A percentile compares a stretch with the other conserved stretches of the same genome.
Conservation (phyloP, 2,113 vertebrate species). For the Poeciliopsis retropinna region DNA sequence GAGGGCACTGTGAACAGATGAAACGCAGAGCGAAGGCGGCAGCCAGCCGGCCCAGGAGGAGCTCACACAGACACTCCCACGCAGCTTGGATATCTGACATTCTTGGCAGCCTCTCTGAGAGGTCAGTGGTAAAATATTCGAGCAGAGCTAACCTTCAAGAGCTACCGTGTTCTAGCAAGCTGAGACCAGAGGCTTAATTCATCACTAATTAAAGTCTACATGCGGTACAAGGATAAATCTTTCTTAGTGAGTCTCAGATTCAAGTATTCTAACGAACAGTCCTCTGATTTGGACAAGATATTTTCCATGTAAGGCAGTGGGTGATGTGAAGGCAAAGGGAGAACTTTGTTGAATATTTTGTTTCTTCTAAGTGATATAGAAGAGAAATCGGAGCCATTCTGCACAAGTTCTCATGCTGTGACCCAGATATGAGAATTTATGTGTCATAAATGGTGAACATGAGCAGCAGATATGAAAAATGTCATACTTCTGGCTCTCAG, state of each 20-base stretch:
- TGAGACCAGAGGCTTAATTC: slow-evolving; percentile 72
- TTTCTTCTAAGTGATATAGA: slow-evolving; percentile 29
- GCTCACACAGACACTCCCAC: slow-evolving; percentile 69
- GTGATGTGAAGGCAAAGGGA: slow-evolving; percentile 49
- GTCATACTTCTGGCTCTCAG: slow-evolving; percentile 3
- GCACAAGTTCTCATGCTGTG: slow-evolving; percentile 32
- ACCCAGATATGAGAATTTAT: slow-evolving; percentile 54
- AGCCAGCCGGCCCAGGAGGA: slow-evolving; percentile 53
- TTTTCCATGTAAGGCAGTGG: slow-evolving; percentile 36
- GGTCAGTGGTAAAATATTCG: slow-evolving; percentile 79
- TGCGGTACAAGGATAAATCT: slow-evolving; percentile 64
- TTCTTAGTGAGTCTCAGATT: slow-evolving; percentile 57
- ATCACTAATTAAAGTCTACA: slow-evolving; percentile 75
- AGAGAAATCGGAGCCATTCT: slow-evolving; percentile 10
- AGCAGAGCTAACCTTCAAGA: slow-evolving; percentile 69
- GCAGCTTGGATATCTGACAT: slow-evolving; percentile 80
- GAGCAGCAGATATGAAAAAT: slow-evolving; percentile 16
- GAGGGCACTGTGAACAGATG: slow-evolving; percentile 81
- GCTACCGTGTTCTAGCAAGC: slow-evolving; percentile 46
- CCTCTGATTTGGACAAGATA: slow-evolving; percentile 69
- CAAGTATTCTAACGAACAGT: slow-evolving; percentile 55
- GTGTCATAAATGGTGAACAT: slow-evolving; percentile 33
- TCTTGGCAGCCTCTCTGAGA: slow-evolving; percentile 79
- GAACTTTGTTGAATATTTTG: slow-evolving; percentile 45
- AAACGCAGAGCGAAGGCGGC: slow-evolving; percentile 58